Conservation (phyloP, 1,140 invertebrate genomes). For the Macrotrachela quadricornifera region DNA sequence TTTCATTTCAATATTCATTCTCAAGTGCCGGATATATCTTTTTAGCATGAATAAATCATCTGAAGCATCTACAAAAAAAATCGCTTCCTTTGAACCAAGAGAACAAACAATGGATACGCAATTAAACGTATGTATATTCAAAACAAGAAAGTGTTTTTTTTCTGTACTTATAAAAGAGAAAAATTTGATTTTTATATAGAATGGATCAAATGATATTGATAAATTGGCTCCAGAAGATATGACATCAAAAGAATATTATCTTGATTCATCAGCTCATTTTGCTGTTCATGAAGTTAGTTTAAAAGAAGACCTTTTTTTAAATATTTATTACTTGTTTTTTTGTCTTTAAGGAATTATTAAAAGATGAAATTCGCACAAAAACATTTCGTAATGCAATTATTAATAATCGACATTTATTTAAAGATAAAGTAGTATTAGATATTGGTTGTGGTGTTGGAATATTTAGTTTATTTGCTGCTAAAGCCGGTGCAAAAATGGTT, state of each 20-base stretch:
- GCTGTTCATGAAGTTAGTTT: slow-evolving; percentile 70
- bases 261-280: slow-evolving; percentile 97
- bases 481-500: slow-evolving; percentile 81
- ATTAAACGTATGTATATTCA: too few species aligned
- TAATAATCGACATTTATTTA: slow-evolving; percentile 72
- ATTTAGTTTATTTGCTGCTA: slow-evolving; percentile 97
- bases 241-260: slow-evolving; percentile 50
- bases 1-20: too few species aligned
- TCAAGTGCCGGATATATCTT: too few species aligned
- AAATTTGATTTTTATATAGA: too few species aligned
- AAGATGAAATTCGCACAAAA: slow-evolving; percentile 94
- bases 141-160: too few species aligned
- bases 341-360: slow-evolving; percentile 98
- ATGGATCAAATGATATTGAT: too few species aligned
- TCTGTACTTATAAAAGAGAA: too few species aligned
- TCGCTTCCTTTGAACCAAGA: too few species aligned
- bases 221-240: neutral
- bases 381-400: slow-evolving; percentile 98
- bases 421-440: slow-evolving; percentile 74
- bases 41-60: too few species aligned
- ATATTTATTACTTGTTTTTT: slow-evolving; percentile 13
- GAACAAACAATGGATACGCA: too few species aligned
- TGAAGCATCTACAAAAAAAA: too few species aligned
- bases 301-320: neutral
- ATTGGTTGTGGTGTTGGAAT: slow-evolving; percentile 96